Conservation (phyloP, 2,113 vertebrate species). For the Reinhardtius hippoglossoides region DNA sequence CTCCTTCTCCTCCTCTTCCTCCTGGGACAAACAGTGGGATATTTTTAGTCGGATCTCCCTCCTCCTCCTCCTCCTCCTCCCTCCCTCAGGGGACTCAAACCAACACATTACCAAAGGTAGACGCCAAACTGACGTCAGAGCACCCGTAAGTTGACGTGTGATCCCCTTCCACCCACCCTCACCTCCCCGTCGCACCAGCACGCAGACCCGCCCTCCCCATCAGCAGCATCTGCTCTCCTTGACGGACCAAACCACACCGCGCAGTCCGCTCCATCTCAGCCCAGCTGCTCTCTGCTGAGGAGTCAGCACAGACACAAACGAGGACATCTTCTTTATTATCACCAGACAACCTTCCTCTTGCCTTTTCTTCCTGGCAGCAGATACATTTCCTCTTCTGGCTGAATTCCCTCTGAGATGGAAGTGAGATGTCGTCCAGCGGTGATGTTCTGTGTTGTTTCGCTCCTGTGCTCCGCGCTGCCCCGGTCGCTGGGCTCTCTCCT, state of each 20-base stretch:
- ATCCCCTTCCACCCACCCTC: constrained; percentile 79
- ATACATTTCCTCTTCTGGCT: constrained; percentile 36
- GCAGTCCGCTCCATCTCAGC: constrained; percentile 49
- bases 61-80: constrained; percentile 13
- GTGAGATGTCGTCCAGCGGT: constrained; percentile 79
- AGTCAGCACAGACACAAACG: not conserved
- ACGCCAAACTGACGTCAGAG: constrained; percentile 91
- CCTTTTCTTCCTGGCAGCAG: not conserved
- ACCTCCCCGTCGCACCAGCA: constrained; percentile 2
- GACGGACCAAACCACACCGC: constrained; percentile 57
- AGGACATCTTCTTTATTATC: not conserved
- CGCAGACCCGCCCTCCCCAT: constrained; percentile 43
- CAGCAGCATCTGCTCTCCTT: constrained; percentile 62
- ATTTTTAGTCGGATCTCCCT: not conserved
- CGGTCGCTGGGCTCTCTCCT: constrained; percentile 56
- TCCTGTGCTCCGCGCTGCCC: constrained; percentile 65
- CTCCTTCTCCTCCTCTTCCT: constrained; percentile 7
- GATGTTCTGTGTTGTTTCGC: constrained; percentile 80
- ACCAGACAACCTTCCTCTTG: not conserved
- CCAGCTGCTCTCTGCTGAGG: constrained; percentile 33
- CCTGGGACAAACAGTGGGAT: constrained; percentile 4
- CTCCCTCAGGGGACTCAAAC: constrained; percentile 74
- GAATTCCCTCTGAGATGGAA: constrained; percentile 84
- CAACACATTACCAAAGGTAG: constrained; percentile 85
- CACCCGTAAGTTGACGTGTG: constrained; percentile 92